Base-by-base conservation (phyloP, 2,888 invertebrate genomes). In the Ellobium chinense region DNA sequence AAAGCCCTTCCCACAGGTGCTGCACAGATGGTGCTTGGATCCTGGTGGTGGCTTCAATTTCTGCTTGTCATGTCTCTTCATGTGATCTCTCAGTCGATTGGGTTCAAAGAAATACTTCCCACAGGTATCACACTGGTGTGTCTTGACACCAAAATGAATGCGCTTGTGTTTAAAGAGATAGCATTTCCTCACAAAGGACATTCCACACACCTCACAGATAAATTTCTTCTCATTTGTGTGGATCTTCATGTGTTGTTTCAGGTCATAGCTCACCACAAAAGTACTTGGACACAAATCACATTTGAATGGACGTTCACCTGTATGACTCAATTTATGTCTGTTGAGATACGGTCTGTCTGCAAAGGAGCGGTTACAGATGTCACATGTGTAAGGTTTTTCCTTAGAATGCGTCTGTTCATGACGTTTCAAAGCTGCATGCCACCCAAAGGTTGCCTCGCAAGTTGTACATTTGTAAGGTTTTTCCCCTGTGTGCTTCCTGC, bases 351-450 rank as follows among this genome's bases (percentile, higher is more conserved):
- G 21, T 24, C 18, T 66, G 7, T 29, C 31, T 5, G 31, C 36
- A 36, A 36, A 66, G 3, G 34, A 12, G 34, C n/a, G 27, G 34
- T 34, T n/a, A 21, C 66, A 66, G 3, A 36, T 66, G n/a, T 66
- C 66, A 66, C 66, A 66, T n/a, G n/a, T 36, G 36, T 66, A 36
- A 2, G 66, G 66, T 37, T 66, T 66, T 14, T 14, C 66, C 2
- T 36, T 36, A 12, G 36, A 36, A 36, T 66, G 66, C 21, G 36
- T 29, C 18, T 24, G 34, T 12, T 34, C 21, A 34, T 66, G 66
- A 37, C 31, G 66, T 34, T 66, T 66, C 31, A 36, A 36, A 9
- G 66, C 31, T 14, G 34, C 66, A 18, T 18, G 34, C 36, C 36
- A 36, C 3, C 27, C 36, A 34, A 66, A 66, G 21, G 66, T 24